Percentiles rank a stretch among this genome's conserved stretches.
These are phyloP conservation scores for Geodia barretti DNA, from an alignment of 37 sponge, comb jelly and placozoan genomes.

Conservation along the genomic window DNA sequence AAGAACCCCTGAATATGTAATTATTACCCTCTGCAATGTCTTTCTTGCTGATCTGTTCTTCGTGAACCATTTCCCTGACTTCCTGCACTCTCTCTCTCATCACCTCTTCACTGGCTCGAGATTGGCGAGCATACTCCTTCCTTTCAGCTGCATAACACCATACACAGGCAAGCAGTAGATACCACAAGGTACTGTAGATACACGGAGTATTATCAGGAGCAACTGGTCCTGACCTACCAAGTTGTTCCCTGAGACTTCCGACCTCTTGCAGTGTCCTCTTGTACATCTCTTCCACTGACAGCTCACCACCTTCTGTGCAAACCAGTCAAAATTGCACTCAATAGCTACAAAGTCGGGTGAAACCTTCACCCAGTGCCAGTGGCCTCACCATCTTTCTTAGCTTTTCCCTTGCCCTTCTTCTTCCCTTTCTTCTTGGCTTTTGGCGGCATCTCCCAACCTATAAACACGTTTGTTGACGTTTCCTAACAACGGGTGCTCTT, in stretches of 20 bases:
- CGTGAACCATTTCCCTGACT: slow-evolving; percentile 33
- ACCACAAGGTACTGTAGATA: neutral
- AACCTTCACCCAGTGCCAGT: too few relatives aligned
- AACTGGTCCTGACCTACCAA: slow-evolving; percentile 36
- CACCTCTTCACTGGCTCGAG: slow-evolving; percentile 46
- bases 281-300: slow-evolving; percentile 65
- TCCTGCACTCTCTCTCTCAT: slow-evolving; percentile 59
- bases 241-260: slow-evolving; percentile 52
- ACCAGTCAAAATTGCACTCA: too few relatives aligned
- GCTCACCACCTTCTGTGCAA: slow-evolving; percentile 35
- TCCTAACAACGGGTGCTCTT: slow-evolving; percentile 33
- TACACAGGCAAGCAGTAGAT: neutral
- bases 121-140: slow-evolving; percentile 37
- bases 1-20: too few relatives aligned
- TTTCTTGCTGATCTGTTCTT: slow-evolving; percentile 61
- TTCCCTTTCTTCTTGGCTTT: slow-evolving; percentile 54
- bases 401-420: slow-evolving; percentile 51
- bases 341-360: too few relatives aligned
- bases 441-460: slow-evolving; percentile 18
- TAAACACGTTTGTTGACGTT: neutral
- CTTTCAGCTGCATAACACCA: slow-evolving; percentile 28
- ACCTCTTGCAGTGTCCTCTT: slow-evolving; percentile 68
- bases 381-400: slow-evolving; percentile 44
- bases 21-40: slow-evolving; percentile 42
- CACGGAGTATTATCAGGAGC: too few relatives aligned